phyloP scores from a whole-genome alignment of 53 echinoderm and acorn worm genomes.

The Echinometra lucunter region DNA sequence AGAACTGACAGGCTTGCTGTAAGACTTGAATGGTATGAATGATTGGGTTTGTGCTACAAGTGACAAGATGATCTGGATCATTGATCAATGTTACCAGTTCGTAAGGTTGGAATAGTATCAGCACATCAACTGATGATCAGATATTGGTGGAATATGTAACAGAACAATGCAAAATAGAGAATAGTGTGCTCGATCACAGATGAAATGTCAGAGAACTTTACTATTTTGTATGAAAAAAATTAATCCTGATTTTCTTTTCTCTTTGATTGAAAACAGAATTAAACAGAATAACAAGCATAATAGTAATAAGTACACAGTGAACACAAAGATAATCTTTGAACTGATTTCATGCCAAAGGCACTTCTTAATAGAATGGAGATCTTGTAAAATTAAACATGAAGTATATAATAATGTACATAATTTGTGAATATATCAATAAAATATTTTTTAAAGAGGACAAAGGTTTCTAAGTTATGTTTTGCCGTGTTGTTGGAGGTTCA shows the following conservation, averaged over 20 bases:
- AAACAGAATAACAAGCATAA: too few species aligned
- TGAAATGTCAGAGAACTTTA: too few species aligned
- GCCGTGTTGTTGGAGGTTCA: constrained; percentile 15
- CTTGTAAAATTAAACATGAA: neutral
- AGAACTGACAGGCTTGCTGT: too few species aligned
- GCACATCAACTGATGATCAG: neutral
- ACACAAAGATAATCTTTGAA: neutral
- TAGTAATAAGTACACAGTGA: neutral
- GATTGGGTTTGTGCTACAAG: neutral
- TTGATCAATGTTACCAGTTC: neutral
- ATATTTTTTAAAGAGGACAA: neutral
- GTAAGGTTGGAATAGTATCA: neutral
- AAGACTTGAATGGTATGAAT: neutral
- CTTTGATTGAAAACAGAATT: too few species aligned
- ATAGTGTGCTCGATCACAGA: too few species aligned
- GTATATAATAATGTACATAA: neutral
- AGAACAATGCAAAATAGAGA: too few species aligned
- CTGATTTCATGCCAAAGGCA: neutral
- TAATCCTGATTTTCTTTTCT: too few species aligned
- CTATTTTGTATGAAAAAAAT: too few species aligned
- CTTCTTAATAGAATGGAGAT: neutral
- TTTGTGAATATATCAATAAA: neutral
- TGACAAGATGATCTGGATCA: neutral
- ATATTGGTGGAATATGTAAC: neutral
- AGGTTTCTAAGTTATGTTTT: neutral